Evolutionary conservation across 2,888 invertebrate genomes (phyloP).

Genomic region (Camptogramma bilineatum): DNA sequence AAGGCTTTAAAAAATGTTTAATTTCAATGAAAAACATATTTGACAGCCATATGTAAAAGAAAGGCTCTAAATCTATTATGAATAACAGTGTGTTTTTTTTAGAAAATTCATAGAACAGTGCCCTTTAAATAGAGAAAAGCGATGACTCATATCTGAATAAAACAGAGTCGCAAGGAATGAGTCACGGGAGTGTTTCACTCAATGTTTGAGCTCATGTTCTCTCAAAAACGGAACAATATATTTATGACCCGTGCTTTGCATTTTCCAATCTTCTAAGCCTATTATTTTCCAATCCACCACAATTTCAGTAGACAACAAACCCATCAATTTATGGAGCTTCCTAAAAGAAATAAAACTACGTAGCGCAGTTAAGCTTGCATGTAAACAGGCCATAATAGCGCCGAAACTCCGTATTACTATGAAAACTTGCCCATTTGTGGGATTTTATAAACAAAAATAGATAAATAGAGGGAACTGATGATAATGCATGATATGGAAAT

Average conservation of each 20-base stretch:
- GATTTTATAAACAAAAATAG: slow-evolving; percentile 71
- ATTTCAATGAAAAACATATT: no score
- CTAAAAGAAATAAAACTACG: slow-evolving; percentile 45
- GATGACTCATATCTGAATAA: neutral
- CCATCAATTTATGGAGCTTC: slow-evolving; percentile 40
- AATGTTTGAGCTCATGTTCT: neutral
- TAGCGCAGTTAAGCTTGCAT: slow-evolving; percentile 65
- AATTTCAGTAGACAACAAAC: slow-evolving; percentile 32
- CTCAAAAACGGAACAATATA: neutral
- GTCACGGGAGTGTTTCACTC: neutral
- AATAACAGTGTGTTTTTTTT: no score
- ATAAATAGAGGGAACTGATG: slow-evolving; percentile 60
- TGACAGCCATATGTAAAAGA: no score
- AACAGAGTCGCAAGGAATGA: neutral
- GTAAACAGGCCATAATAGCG: slow-evolving; percentile 77
- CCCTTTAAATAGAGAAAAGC: neutral
- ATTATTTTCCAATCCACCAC: slow-evolving; percentile 30
- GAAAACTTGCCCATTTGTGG: slow-evolving; percentile 74
- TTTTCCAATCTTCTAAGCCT: slow-evolving; percentile 29
- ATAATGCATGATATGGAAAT: slow-evolving; percentile 62
- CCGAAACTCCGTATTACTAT: slow-evolving; percentile 67
- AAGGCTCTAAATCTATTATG: no score
- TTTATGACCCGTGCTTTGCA: slow-evolving; percentile 10
- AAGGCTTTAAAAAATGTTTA: no score
- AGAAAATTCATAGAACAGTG: no score